Evolutionary conservation across 1,140 invertebrate species (phyloP).

Genomic region (Brevipalpus yothersi): DNA sequence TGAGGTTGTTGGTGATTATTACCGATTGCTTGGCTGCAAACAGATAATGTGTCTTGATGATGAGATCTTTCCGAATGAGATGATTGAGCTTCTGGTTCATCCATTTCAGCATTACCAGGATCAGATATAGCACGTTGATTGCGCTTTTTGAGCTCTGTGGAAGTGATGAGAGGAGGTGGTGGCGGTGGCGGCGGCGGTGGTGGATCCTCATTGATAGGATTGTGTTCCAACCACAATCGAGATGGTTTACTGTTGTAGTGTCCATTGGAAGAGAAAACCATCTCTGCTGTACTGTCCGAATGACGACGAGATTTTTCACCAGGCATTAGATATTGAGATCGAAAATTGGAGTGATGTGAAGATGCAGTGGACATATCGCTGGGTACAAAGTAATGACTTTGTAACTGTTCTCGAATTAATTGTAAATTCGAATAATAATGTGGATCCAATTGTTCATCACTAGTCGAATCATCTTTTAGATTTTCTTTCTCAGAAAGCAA

Average conservation of each 20-base stretch:
- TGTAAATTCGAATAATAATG: neutral
- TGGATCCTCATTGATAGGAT: neutral
- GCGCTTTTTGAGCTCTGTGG: neutral
- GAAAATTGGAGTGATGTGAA: neutral
- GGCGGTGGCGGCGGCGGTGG: neutral
- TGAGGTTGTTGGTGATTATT: neutral
- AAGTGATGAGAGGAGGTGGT: neutral
- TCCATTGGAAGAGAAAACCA: neutral
- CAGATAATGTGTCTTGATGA: too few relatives aligned
- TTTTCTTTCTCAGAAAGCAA: neutral
- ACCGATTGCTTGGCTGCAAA: neutral
- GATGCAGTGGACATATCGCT: neutral
- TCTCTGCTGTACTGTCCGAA: neutral
- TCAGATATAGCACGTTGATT: neutral
- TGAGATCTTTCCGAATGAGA: neutral
- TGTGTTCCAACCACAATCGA: neutral
- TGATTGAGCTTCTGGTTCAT: constrained; percentile 5
- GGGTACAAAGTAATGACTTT: neutral
- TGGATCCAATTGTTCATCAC: neutral
- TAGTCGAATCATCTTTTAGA: neutral
- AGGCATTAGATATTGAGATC: neutral
- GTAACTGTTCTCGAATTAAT: neutral
- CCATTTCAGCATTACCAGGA: neutral
- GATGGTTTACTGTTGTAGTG: neutral
- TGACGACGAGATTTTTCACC: neutral